Conservation (phyloP, 2,113 vertebrate genomes). For the Caracal caracal region DNA sequence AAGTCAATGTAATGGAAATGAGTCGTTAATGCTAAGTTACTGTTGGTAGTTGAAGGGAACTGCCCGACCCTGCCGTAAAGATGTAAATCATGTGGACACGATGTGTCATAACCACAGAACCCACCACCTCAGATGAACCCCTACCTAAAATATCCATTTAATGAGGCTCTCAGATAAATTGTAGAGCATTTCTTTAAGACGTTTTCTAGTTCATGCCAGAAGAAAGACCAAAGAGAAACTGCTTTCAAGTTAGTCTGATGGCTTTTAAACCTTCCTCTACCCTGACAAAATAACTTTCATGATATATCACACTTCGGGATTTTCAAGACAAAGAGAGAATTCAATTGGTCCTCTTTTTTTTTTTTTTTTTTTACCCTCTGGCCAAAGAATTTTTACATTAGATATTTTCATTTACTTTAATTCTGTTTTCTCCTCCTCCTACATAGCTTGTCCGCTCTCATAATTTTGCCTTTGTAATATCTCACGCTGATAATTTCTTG, state of each 20-base stretch:
- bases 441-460: neutral
- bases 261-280: neutral
- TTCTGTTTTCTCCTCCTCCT: neutral
- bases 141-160: neutral
- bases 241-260: neutral
- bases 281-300: neutral
- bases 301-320: neutral
- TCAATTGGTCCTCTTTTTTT: neutral
- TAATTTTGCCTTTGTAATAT: neutral
- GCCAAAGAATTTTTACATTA: neutral
- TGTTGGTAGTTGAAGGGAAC: neutral
- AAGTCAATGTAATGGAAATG: neutral
- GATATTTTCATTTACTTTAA: conserved; percentile 5
- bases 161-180: neutral
- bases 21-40: neutral
- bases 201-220: neutral
- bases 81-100: neutral
- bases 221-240: neutral
- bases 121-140: neutral
- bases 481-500: neutral
- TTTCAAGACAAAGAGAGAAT: conserved; percentile 29
- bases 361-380: neutral
- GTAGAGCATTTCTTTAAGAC: neutral
- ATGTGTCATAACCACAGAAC: neutral
- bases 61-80: neutral